phyloP scores from a whole-genome alignment of 2,113 vertebrate species.

The Amia ocellicauda region DNA sequence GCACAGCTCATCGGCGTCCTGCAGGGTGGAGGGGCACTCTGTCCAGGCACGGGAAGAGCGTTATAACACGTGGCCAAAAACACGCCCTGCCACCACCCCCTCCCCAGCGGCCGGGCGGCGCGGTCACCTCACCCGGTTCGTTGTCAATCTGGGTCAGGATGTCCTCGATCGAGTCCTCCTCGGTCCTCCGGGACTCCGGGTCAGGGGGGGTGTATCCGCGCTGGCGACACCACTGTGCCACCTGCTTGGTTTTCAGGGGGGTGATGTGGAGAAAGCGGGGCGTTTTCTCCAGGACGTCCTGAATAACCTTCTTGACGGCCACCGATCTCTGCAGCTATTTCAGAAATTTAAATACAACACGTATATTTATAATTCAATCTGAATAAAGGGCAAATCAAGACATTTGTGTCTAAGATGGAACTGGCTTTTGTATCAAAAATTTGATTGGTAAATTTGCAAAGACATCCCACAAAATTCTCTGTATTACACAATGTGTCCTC shows the following conservation, averaged over 20 bases:
- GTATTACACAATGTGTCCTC: too few species aligned
- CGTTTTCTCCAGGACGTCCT: constrained; percentile 84
- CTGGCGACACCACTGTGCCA: constrained; percentile 91
- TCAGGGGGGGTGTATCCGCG: constrained; percentile 91
- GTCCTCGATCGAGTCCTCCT: constrained; percentile 90
- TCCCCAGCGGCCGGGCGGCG: constrained; percentile 26
- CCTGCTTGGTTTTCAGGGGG: constrained; percentile 84
- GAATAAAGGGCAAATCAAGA: too few species aligned
- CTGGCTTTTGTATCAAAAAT: too few species aligned
- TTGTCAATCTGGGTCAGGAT: constrained; percentile 94
- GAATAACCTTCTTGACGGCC: constrained; percentile 82
- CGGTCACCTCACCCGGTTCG: constrained; percentile 73
- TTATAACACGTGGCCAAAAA: neutral
- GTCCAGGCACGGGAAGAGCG: constrained; percentile 9
- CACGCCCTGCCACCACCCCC: too few species aligned
- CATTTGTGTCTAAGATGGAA: too few species aligned
- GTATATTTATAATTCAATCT: too few species aligned
- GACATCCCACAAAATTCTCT: too few species aligned
- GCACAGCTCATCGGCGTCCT: constrained; percentile 76
- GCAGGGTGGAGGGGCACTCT: constrained; percentile 87
- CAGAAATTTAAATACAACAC: too few species aligned
- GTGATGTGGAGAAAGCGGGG: constrained; percentile 79
- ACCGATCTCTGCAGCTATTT: constrained; percentile 94
- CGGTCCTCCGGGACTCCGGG: constrained; percentile 69
- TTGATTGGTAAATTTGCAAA: too few species aligned